A percentile compares a stretch with the other conserved stretches of the same genome.
phyloP scores from a whole-genome alignment of 2,113 vertebrate genomes.

The Mystacornis crossleyi region DNA sequence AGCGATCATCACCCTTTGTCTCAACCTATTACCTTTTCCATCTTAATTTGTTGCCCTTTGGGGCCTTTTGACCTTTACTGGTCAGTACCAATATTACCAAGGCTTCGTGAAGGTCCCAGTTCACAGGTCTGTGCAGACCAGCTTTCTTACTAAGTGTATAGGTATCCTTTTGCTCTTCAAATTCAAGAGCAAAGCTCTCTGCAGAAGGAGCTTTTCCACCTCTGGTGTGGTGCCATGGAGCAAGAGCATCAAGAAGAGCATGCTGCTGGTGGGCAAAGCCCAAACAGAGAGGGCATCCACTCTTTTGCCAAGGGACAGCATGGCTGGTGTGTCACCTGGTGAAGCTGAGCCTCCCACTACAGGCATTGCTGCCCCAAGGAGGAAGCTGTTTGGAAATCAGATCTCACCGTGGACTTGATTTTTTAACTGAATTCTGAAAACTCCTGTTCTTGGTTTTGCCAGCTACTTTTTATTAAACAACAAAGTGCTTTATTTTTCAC shows the following conservation, averaged over 20 bases:
- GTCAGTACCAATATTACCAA: neutral
- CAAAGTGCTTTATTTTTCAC: neutral
- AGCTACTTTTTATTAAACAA: neutral
- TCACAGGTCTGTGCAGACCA: neutral
- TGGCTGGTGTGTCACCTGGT: fast-evolving
- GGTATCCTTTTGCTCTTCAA: neutral
- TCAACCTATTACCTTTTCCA: neutral
- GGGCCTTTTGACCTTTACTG: too few species aligned
- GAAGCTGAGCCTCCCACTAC: neutral
- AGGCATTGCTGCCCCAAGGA: neutral
- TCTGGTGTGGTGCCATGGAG: neutral
- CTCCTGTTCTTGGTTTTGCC: neutral
- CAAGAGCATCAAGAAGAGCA: neutral
- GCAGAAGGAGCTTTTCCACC: neutral
- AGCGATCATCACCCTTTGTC: neutral
- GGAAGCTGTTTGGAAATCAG: neutral
- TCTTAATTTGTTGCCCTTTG: neutral
- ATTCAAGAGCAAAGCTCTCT: neutral
- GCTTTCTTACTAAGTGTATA: neutral
- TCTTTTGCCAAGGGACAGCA: neutral
- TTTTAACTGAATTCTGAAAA: neutral
- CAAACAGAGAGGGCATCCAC: neutral
- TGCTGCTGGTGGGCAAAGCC: fast-evolving
- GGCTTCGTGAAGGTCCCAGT: neutral
- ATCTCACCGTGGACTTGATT: neutral